These are phyloP conservation scores for Eriosoma lanigerum DNA, from an alignment of 1,140 invertebrate genomes.

Conservation along the genomic window DNA sequence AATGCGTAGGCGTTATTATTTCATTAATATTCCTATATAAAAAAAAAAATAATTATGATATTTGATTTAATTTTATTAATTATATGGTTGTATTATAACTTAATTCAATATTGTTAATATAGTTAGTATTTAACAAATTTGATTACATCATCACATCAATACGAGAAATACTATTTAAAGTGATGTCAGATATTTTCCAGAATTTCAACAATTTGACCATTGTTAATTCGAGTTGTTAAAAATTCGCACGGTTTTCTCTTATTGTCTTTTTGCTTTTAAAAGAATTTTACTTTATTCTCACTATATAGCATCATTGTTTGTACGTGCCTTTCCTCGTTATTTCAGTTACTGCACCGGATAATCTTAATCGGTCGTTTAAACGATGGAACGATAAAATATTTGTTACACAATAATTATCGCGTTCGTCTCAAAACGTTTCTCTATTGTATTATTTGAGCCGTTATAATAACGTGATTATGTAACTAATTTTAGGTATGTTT, in stretches of 20 bases:
- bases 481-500: conserved; percentile 31
- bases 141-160: conserved; percentile 14
- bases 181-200: conserved; percentile 37
- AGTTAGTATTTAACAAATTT: neutral
- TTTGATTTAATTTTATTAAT: no score
- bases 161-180: conserved; percentile 6
- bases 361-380: conserved; percentile 38
- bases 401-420: neutral
- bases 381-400: conserved; percentile 3
- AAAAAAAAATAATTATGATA: no score
- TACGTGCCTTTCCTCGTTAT: neutral
- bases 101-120: no score
- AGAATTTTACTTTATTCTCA: conserved; percentile 21
- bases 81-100: no score
- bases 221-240: conserved; percentile 36
- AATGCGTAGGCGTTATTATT: no score
- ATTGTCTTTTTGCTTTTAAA: conserved; percentile 25
- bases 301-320: conserved; percentile 25
- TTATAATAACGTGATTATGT: conserved; percentile 13
- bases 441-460: neutral
- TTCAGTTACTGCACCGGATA: conserved; percentile 5
- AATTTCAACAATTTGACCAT: conserved; percentile 41
- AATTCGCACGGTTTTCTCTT: conserved; percentile 48
- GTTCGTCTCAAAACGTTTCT: neutral
- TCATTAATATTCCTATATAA: no score